Evolutionary conservation across 1,140 invertebrate species (phyloP), one percentile per base, ranked within the genome.

Genomic region (Macrosteles quadrilineatus): DNA sequence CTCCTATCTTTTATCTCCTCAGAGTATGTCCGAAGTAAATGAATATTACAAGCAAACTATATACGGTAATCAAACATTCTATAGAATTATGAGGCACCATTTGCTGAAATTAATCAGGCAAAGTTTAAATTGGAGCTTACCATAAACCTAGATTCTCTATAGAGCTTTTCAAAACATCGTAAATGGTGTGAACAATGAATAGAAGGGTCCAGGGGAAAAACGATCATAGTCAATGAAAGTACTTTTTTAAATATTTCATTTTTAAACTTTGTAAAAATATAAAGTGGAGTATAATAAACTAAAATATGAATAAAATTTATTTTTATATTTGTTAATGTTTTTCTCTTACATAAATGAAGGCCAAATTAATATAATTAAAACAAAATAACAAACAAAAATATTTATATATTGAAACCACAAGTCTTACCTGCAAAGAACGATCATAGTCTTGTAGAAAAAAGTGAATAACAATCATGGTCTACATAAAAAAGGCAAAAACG

Each of bases 131-230:
- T n/a, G n/a, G n/a, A n/a, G n/a, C n/a, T n/a, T n/a, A n/a, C n/a
- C n/a, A n/a, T n/a, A n/a, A n/a, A n/a, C n/a, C n/a, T n/a, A n/a
- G n/a, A n/a, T n/a, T n/a, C n/a, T n/a, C n/a, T n/a, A n/a, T n/a
- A n/a, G n/a, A n/a, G n/a, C n/a, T n/a, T n/a, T n/a, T n/a, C n/a
- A n/a, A n/a, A n/a, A n/a, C n/a, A n/a, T n/a, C n/a, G n/a, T n/a
- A n/a, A n/a, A n/a, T n/a, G n/a, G n/a, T n/a, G n/a, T n/a, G n/a
- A n/a, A n/a, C n/a, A 40, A 40, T 40, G 17, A 6, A 40, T 17
- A 19, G 31, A 65, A 65, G 63, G 63, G 32, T 23, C 6, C 63
- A 65, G 63, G 63, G 63, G 63, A 65, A 36, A 65, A 65, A 65
- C 23, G 30, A 65, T 40, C 32, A 21, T 11, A 40, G 30, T 65